phyloP scores from a whole-genome alignment of 1,140 invertebrate species.

The Drosophila cardini region DNA sequence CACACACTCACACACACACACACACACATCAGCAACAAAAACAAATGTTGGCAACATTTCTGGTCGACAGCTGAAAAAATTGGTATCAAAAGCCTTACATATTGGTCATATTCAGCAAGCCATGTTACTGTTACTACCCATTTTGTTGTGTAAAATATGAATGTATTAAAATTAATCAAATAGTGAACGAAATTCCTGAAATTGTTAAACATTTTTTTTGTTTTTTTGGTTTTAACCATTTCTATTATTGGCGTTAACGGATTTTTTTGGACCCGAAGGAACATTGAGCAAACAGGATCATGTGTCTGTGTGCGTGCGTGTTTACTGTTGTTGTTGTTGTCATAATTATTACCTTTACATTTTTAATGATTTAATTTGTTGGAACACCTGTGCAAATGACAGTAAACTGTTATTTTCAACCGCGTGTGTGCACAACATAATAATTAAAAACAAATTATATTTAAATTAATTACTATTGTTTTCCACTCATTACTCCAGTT shows the following conservation, averaged over 20 bases:
- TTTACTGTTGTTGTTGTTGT: no score
- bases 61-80: background rate
- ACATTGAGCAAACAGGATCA: background rate
- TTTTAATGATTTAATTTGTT: conserved; percentile 72
- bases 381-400: conserved; percentile 59
- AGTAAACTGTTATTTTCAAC: conserved; percentile 17
- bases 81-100: conserved; percentile 1
- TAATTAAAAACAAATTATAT: conserved; percentile 78
- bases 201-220: conserved; percentile 52
- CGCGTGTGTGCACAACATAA: conserved; percentile 29
- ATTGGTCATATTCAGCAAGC: background rate
- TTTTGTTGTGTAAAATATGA: conserved; percentile 23
- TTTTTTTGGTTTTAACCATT: no score
- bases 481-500: background rate
- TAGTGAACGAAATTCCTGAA: conserved; percentile 38
- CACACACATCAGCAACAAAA: conserved; percentile 8
- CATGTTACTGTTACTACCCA: background rate
- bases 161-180: conserved; percentile 76
- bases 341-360: conserved; percentile 65
- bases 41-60: background rate
- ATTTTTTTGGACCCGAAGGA: conserved; percentile 1
- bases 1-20: no score
- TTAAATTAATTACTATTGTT: conserved; percentile 57
- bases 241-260: background rate
- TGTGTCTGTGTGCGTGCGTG: conserved; percentile 11